These are phyloP conservation scores for Sebastes hubbsi DNA, from an alignment of 2,797 vertebrate species.

Conservation along the genomic window DNA sequence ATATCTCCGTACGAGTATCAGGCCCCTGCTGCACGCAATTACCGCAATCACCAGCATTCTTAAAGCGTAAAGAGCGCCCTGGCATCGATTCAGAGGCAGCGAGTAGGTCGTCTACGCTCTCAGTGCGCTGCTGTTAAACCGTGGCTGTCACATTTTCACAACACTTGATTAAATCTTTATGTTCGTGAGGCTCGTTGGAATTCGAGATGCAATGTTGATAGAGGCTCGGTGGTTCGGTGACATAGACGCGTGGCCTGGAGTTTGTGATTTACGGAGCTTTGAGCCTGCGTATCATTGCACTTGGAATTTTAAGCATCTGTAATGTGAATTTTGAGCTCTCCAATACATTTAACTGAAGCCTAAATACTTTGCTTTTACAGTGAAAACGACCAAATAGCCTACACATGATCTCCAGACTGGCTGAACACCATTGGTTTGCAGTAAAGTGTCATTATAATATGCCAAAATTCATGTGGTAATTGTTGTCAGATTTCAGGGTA, in stretches of 20 bases:
- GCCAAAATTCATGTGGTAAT: slow-evolving; percentile 71
- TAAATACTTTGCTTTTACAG: slow-evolving; percentile 24
- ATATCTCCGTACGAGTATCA: slow-evolving; percentile 43
- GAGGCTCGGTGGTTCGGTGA: slow-evolving; percentile 2
- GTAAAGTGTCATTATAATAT: slow-evolving; percentile 62
- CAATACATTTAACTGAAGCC: slow-evolving; percentile 8
- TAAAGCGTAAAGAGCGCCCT: slow-evolving; percentile 32
- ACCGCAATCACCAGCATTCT: slow-evolving; percentile 59
- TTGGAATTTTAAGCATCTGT: slow-evolving; percentile 30
- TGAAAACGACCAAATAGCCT: slow-evolving; percentile 17
- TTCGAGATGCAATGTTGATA: slow-evolving; percentile 41
- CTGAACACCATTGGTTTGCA: slow-evolving; percentile 27
- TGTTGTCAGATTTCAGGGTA: slow-evolving; percentile 76
- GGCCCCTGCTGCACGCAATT: slow-evolving; percentile 48
- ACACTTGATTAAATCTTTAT: slow-evolving; percentile 57
- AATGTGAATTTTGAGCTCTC: slow-evolving; percentile 21
- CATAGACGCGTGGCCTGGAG: background rate
- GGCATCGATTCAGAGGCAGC: slow-evolving; percentile 52
- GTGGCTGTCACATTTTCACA: slow-evolving; percentile 58
- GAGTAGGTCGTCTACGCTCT: slow-evolving; percentile 22
- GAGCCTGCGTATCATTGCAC: slow-evolving; percentile 1
- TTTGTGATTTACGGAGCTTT: slow-evolving; percentile 32
- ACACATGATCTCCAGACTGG: slow-evolving; percentile 55
- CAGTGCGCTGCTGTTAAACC: slow-evolving; percentile 35
- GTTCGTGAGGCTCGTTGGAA: slow-evolving; percentile 47